Base-by-base conservation (phyloP, 1,140 invertebrate genomes). In the Psilanteris sp. region DNA sequence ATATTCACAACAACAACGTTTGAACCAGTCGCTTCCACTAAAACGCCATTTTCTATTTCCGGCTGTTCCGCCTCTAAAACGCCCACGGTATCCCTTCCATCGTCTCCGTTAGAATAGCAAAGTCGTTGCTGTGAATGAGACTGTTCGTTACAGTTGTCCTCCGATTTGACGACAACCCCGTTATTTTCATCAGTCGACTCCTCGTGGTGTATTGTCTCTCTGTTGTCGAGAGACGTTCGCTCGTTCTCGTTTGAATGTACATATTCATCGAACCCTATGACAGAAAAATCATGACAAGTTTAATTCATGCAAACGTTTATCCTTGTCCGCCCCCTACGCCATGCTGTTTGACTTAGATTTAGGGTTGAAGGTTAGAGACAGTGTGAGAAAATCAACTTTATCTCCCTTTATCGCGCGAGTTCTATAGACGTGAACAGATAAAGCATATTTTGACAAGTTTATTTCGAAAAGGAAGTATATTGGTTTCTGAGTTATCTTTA, bases 21-120 rank as follows among this genome's bases (percentile, higher is more conserved):
- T 1, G 44, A 29, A 18, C 26, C 78, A 36, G 61, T 78, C 27
- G 81, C 14, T 59, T 82, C 81, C 3, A 79, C 79, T 36, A 83
- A 71, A 78, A 77, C 84, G 85, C 86, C 86, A 87, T 87, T 87
- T 87, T 87, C 84, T 57, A 85, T 86, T 85, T 86, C 85, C 81
- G 79, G 80, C 48, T 80, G 85, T 73, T 81, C 86, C 85, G 85
- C 86, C 85, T 86, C 84, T 68, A 86, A 82, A 80, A 86, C 85
- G 86, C 86, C 86, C 82, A 87, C 85, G 55, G 36, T 59, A 64
- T 85, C 81, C 80, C 82, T 83, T 55, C 82, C 83, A 74, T 84
- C 82, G 29, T 81, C 83, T 15, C 39, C 68, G 57, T 73, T 72
- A 20, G 78, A 74, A 62, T 83, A 85, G 15, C 71, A 75, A 50